A percentile compares a stretch with the other conserved stretches of the same genome.
These are phyloP conservation scores for Sminthurinus signatus DNA, from an alignment of 1,140 invertebrate genomes.

Conservation along the genomic window DNA sequence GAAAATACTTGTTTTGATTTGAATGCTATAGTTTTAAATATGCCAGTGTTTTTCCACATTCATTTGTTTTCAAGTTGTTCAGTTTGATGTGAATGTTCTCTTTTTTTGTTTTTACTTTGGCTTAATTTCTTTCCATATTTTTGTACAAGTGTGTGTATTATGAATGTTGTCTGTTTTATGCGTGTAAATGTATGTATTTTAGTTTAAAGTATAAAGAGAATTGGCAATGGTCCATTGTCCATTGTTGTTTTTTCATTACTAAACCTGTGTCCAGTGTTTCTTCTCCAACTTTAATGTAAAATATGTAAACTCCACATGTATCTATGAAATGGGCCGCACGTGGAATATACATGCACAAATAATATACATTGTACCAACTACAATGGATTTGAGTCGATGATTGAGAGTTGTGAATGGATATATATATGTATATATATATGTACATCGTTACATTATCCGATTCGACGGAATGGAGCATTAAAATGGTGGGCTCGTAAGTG, in stretches of 20 bases:
- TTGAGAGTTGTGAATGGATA: neutral
- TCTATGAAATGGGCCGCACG: no score
- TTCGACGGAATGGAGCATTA: neutral
- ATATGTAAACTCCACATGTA: neutral
- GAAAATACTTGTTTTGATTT: neutral
- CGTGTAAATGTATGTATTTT: neutral
- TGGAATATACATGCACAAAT: no score
- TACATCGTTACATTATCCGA: neutral
- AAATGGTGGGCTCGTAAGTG: neutral
- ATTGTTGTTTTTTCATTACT: neutral
- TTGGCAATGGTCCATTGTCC: neutral
- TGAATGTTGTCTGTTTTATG: conserved; percentile 1
- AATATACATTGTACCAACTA: neutral
- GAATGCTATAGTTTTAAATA: neutral
- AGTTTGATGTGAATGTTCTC: neutral
- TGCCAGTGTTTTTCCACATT: neutral
- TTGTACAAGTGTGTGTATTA: neutral
- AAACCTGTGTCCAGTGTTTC: no score
- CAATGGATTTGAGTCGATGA: neutral
- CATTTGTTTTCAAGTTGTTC: neutral
- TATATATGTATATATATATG: neutral
- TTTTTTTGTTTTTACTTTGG: neutral
- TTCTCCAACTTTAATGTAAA: neutral
- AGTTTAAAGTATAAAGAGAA: no score
- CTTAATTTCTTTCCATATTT: neutral